Conservation (phyloP, 1,140 invertebrate genomes). For the Heliconius congener region DNA sequence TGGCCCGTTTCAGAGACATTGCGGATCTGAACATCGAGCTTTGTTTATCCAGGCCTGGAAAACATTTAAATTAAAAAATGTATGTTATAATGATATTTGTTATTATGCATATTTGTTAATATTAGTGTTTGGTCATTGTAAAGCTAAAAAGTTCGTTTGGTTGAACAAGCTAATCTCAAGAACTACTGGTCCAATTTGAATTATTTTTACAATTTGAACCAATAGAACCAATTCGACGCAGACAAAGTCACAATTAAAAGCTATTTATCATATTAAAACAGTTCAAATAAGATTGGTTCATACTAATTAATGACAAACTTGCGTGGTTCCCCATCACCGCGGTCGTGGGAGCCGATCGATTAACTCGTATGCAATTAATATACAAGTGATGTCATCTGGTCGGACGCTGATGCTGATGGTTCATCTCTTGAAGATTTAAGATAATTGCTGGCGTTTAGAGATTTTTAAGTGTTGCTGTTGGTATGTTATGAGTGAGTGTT, state of each 20-base stretch:
- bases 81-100: too few relatives aligned
- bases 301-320: conserved; percentile 9
- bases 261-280: not conserved
- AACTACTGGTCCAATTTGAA: too few relatives aligned
- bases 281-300: not conserved
- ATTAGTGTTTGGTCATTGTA: too few relatives aligned
- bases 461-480: not conserved
- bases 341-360: conserved; percentile 72
- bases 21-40: too few relatives aligned
- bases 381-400: conserved; percentile 66
- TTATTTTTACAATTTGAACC: too few relatives aligned
- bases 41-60: too few relatives aligned
- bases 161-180: too few relatives aligned
- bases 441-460: conserved; percentile 7
- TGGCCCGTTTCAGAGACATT: not conserved
- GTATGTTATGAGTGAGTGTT: not conserved
- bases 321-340: conserved; percentile 31
- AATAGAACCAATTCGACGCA: too few relatives aligned
- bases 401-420: conserved; percentile 37
- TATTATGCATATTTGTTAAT: too few relatives aligned
- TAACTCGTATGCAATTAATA: conserved; percentile 63
- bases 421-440: conserved; percentile 19
- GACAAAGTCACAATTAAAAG: too few relatives aligned
- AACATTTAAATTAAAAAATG: too few relatives aligned
- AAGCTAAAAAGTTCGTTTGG: too few relatives aligned